Base-by-base conservation (phyloP, 2,797 vertebrate species). In the Gastrophryne carolinensis region DNA sequence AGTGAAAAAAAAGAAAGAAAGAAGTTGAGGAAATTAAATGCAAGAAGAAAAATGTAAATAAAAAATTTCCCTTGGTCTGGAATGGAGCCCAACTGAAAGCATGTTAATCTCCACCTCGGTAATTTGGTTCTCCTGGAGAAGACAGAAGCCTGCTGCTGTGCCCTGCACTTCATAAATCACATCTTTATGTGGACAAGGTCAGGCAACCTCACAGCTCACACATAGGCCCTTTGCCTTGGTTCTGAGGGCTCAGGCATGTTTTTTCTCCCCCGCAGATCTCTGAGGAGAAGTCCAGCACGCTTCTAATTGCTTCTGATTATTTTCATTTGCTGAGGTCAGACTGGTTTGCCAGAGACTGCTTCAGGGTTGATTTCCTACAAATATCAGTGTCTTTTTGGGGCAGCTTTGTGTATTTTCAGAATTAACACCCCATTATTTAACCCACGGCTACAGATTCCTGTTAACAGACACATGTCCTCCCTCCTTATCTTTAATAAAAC, bases 221-320 rank as follows among this genome's bases (percentile, higher is more conserved):
- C 92, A 93, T 91, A 91, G 94, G 93, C 91, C 87, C 92, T 94
- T 93, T 90, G 92, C 90, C 91, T 91, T 84, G 91, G 90, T 89
- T 89, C 52, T 82, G 82, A 90, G 90, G 91, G 87, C 87, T 88
- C 85, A 86, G 90, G 94, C 92, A 93, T 96, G 94, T 97, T 97
- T 96, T 95, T 95, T 93, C 94, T 93, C 92, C 93, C 81, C 83
- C 94, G 91, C 89, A 87, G 92, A 94, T 95, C 95, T 95, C 94
- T 63, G 90, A 94, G 92, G 92, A 94, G 92, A 89, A 93, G 93
- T 95, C 92, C 92, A 88, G 93, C 94, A 95, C 93, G 92, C 94
- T 97, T 96, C 94, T 98, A 98, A 98, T 98, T 98, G 97, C 95
- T 95, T 92, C 92, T 94, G 95, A 96, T 98, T 97, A 97, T 98